Conservation (phyloP, 2,888 invertebrate species). For the Lobophora halterata region DNA sequence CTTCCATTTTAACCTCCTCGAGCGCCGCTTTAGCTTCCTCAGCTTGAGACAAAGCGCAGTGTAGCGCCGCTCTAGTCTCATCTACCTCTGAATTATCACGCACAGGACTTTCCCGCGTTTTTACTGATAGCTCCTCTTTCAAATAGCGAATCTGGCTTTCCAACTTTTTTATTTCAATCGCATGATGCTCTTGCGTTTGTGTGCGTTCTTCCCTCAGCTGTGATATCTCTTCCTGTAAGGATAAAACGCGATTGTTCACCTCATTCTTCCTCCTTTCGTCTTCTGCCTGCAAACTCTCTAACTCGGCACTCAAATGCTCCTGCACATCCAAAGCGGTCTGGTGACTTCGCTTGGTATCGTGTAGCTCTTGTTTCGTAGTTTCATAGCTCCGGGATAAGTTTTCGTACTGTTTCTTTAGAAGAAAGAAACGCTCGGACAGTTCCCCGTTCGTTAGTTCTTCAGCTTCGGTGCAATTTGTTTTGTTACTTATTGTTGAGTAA, state of each 20-base stretch:
- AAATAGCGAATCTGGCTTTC: constrained; percentile 55
- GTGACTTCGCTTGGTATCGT: constrained; percentile 64
- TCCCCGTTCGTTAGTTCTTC: constrained; percentile 67
- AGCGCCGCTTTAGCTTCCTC: constrained; percentile 51
- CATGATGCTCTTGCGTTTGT: constrained; percentile 54
- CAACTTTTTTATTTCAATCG: constrained; percentile 54
- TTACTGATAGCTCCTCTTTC: constrained; percentile 56
- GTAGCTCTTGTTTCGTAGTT: constrained; percentile 65
- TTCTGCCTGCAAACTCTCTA: constrained; percentile 64
- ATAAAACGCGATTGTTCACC: constrained; percentile 48
- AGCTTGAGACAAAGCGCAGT: constrained; percentile 51
- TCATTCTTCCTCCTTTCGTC: constrained; percentile 55
- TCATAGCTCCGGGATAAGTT: constrained; percentile 60
- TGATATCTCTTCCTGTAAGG: constrained; percentile 66
- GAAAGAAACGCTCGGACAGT: constrained; percentile 62
- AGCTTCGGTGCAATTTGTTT: constrained; percentile 59
- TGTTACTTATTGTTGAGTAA: constrained; percentile 71
- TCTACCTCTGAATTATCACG: constrained; percentile 62
- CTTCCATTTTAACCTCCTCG: constrained; percentile 54
- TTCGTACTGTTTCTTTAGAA: constrained; percentile 66
- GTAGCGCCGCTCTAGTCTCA: constrained; percentile 52
- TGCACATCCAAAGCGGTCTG: constrained; percentile 71
- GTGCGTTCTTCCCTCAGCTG: constrained; percentile 54
- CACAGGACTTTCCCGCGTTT: constrained; percentile 53
- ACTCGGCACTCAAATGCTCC: constrained; percentile 63